Conservation (phyloP, 2,888 invertebrate genomes). For the Synergus laeviventris region DNA sequence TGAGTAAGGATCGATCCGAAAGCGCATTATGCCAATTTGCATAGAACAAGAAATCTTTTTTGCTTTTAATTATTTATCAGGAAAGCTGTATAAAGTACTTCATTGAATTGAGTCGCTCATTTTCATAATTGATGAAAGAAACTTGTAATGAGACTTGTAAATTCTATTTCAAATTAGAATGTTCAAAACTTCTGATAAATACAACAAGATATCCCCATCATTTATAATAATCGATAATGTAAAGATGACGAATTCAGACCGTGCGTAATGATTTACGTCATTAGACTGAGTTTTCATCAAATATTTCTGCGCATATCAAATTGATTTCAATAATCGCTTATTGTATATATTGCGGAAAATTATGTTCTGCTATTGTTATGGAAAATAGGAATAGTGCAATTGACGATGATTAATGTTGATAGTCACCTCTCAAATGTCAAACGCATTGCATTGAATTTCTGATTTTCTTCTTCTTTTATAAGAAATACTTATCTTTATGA, state of each 20-base stretch:
- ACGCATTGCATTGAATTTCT: background rate
- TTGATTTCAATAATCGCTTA: background rate
- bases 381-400: background rate
- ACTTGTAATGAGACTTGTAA: no score
- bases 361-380: background rate
- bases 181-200: no score
- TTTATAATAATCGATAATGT: background rate
- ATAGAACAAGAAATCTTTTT: background rate
- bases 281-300: background rate
- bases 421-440: background rate
- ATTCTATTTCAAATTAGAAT: no score
- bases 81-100: background rate
- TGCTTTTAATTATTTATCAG: constrained; percentile 20
- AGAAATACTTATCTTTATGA: background rate
- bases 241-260: background rate
- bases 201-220: background rate
- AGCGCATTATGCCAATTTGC: constrained; percentile 2
- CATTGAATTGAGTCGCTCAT: constrained; percentile 11
- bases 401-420: constrained; percentile 18
- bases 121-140: background rate
- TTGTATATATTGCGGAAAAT: background rate
- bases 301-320: constrained; percentile 2
- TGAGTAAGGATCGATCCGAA: background rate
- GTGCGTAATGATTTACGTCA: constrained; percentile 11
- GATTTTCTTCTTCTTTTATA: background rate